These are phyloP conservation scores for Formica selysi DNA, from an alignment of 1,140 invertebrate species.

Conservation along the genomic window DNA sequence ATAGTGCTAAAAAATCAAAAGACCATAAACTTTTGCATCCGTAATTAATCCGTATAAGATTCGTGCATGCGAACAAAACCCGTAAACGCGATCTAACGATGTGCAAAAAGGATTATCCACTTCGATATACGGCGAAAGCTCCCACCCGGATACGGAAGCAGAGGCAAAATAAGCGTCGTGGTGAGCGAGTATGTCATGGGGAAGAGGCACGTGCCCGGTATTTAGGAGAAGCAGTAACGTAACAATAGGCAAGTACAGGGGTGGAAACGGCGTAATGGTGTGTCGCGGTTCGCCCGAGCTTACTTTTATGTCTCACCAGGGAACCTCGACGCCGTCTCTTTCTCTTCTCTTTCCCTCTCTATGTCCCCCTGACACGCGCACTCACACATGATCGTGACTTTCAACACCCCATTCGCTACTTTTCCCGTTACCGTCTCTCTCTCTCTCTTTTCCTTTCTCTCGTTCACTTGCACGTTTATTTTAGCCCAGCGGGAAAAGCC, in stretches of 20 bases:
- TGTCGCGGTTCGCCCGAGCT: slow-evolving; percentile 82
- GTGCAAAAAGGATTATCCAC: background rate
- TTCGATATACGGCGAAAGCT: slow-evolving; percentile 18
- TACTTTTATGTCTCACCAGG: slow-evolving; percentile 82
- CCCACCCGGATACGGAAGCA: slow-evolving; percentile 6
- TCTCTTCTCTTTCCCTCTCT: slow-evolving; percentile 60
- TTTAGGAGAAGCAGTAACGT: slow-evolving; percentile 72
- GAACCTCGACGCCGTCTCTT: slow-evolving; percentile 51
- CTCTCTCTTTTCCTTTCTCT: slow-evolving; percentile 39
- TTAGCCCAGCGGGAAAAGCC: slow-evolving; percentile 35
- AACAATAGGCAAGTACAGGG: slow-evolving; percentile 71
- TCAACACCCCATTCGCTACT: slow-evolving; percentile 47
- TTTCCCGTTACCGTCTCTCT: slow-evolving; percentile 38
- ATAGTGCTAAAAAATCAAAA: too few species aligned
- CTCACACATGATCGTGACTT: slow-evolving; percentile 56
- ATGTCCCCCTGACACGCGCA: slow-evolving; percentile 46
- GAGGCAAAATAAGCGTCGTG: slow-evolving; percentile 28
- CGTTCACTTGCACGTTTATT: slow-evolving; percentile 44
- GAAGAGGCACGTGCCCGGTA: slow-evolving; percentile 67
- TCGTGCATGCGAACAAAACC: background rate
- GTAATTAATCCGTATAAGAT: background rate
- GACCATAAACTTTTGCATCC: background rate
- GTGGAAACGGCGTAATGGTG: slow-evolving; percentile 81
- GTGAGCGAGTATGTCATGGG: slow-evolving; percentile 2
- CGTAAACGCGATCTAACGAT: background rate